Conservation (phyloP, 2,797 vertebrate species). For the Aotus griseimembra region DNA sequence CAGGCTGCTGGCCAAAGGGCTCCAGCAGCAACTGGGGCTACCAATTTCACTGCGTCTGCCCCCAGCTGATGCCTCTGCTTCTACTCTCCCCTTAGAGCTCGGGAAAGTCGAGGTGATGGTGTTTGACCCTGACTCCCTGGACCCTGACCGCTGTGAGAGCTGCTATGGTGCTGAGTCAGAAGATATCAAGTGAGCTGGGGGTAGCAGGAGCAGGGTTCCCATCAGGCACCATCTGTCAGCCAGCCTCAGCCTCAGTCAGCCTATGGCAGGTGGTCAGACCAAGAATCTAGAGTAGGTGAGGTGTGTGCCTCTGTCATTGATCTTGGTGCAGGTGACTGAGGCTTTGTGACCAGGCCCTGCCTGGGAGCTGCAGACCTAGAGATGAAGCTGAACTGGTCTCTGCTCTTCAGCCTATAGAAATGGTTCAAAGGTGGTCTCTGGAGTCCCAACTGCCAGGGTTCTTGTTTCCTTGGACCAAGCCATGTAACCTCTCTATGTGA, state of each 20-base stretch:
- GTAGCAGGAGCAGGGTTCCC: not conserved
- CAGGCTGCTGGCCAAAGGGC: not conserved
- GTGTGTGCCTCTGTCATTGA: not conserved
- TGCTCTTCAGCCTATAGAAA: not conserved
- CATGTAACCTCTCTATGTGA: not conserved
- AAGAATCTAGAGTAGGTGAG: not conserved
- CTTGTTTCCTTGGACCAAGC: not conserved
- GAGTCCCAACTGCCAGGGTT: not conserved
- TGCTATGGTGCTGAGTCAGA: conserved; percentile 97
- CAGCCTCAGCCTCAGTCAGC: not conserved
- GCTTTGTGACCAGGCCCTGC: not conserved
- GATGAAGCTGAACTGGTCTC: not conserved
- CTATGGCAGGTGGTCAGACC: not conserved
- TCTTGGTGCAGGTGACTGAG: not conserved
- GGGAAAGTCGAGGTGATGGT: conserved; percentile 91
- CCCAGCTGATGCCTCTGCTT: not conserved
- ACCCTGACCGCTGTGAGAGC: conserved; percentile 96
- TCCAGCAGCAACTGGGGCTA: not conserved
- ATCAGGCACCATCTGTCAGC: not conserved
- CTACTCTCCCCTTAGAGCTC: conserved; percentile 87
- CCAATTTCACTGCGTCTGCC: not conserved
- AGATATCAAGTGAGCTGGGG: conserved; percentile 91
- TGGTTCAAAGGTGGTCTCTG: not conserved
- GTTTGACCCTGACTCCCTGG: conserved; percentile 93
- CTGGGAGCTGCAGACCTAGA: not conserved